These are phyloP conservation scores for Eudasyphora cyanicolor DNA, from an alignment of 2,888 invertebrate genomes.

Conservation along the genomic window DNA sequence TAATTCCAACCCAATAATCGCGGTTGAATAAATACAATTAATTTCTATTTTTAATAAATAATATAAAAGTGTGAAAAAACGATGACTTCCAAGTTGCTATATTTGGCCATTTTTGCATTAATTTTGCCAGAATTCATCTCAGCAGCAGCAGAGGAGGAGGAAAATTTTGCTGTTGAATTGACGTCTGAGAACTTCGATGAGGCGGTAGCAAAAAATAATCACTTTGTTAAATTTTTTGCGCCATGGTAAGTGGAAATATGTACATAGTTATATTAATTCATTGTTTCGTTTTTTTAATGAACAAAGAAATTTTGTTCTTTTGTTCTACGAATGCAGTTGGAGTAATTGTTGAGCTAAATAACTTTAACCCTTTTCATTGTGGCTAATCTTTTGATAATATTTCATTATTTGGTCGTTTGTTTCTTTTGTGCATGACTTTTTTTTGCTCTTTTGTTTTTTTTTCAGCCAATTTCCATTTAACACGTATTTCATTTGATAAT, in stretches of 20 bases:
- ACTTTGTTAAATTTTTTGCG: conserved; percentile 90
- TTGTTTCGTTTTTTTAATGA: conserved; percentile 2
- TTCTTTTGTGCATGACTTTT: neutral
- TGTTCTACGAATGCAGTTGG: neutral
- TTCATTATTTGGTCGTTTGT: neutral
- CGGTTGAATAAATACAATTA: neutral
- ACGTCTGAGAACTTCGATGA: conserved; percentile 83
- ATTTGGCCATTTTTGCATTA: conserved; percentile 46
- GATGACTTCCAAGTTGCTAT: conserved; percentile 51
- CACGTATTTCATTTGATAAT: conserved; percentile 42
- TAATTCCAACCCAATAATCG: neutral
- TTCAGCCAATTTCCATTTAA: conserved; percentile 10
- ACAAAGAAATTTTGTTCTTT: neutral
- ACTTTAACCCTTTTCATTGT: neutral
- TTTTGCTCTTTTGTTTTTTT: neutral
- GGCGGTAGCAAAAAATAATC: conserved; percentile 84
- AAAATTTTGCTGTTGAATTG: conserved; percentile 79
- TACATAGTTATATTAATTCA: neutral
- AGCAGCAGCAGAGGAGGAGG: conserved; percentile 64
- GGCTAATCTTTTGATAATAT: neutral
- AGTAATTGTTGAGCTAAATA: neutral
- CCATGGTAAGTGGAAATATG: conserved; percentile 84
- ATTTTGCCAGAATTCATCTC: conserved; percentile 35
- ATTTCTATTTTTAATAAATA: neutral
- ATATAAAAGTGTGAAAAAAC: conserved; percentile 5